These are phyloP conservation scores for Pogoniulus pusillus DNA, from an alignment of 2,797 vertebrate genomes.

Conservation along the genomic window DNA sequence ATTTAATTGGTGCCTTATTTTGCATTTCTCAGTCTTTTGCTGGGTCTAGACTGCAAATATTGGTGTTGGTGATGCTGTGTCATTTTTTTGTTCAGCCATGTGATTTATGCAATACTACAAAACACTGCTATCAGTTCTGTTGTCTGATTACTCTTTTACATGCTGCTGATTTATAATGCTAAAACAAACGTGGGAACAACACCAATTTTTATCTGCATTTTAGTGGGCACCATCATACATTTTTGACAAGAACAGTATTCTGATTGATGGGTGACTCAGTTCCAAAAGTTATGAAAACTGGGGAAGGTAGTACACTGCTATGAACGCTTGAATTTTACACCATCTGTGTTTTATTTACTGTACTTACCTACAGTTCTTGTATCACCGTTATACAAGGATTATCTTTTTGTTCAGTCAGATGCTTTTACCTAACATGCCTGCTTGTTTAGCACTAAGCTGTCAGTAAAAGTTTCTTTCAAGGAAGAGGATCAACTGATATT, in stretches of 20 bases:
- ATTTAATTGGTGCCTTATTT: neutral
- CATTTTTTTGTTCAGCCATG: constrained; percentile 10
- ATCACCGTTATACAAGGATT: neutral
- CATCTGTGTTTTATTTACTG: neutral
- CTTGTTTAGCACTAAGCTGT: neutral
- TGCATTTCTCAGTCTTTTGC: neutral
- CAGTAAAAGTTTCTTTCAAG: neutral
- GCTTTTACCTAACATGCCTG: neutral
- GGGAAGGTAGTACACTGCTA: neutral
- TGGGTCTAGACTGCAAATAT: neutral
- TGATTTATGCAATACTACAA: constrained; percentile 1
- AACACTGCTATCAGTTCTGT: constrained; percentile 1
- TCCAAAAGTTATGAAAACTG: neutral
- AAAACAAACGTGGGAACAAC: constrained; percentile 30
- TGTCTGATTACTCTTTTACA: constrained; percentile 32
- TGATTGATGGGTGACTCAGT: neutral
- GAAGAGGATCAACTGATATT: neutral
- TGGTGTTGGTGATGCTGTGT: neutral
- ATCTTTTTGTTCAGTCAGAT: neutral
- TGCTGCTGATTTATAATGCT: constrained; percentile 7
- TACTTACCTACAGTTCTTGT: neutral
- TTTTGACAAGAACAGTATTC: constrained; percentile 23
- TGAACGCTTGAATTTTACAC: neutral
- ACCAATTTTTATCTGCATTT: neutral
- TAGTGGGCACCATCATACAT: neutral